Base-by-base conservation (phyloP, 2,888 invertebrate genomes). In the Mongoloraphidia duomilia region DNA sequence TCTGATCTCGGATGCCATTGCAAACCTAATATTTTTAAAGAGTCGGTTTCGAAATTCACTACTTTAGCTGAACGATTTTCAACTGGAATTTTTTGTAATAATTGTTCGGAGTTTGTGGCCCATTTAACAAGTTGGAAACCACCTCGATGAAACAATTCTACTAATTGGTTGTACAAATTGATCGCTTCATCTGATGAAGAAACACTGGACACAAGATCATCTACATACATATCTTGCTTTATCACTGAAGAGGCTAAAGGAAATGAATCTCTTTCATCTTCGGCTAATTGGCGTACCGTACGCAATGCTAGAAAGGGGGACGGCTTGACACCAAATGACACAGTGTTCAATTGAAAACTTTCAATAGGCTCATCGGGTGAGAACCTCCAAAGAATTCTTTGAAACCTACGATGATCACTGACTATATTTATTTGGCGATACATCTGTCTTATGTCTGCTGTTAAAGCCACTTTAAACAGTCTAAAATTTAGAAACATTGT, bases 381-480 rank as follows among this genome's bases (percentile, higher is more conserved):
- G 9, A 43, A 36, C 5, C 49, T 10, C 43, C 44, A 49, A 9
- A 49, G 35, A 12, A 49, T 14, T 46, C 37, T 10, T 44, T 49
- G 49, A 49, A 35, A 49, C 8, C 42, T 34, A 9, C 49, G 33
- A 34, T 49, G 38, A 9, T 46, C 45, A 26, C 8, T 8, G 10
- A 36, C 14, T 10, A 48, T 35, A 44, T 13, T 34, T 13, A 52
- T 52, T 14, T 39, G 39, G 9, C 46, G 34, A 14, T 46, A 52
- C 50, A 52, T 52, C 11, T 52, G 50, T 8, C 34, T 37, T 8
- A 52, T 42, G 13, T 52, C 52, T 1, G 47, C 41, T 3, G 47
- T 47, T n/a, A 50, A 46, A 2, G 17, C 52, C 2, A 47, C 33
- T n/a, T 41, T 11, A 37, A 44, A 47, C 4, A 47, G n/a, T 5